Percentiles rank a stretch among this genome's conserved stretches.
These are phyloP conservation scores for Trimorus sp. DNA, from an alignment of 2,888 invertebrate genomes.

Conservation along the genomic window DNA sequence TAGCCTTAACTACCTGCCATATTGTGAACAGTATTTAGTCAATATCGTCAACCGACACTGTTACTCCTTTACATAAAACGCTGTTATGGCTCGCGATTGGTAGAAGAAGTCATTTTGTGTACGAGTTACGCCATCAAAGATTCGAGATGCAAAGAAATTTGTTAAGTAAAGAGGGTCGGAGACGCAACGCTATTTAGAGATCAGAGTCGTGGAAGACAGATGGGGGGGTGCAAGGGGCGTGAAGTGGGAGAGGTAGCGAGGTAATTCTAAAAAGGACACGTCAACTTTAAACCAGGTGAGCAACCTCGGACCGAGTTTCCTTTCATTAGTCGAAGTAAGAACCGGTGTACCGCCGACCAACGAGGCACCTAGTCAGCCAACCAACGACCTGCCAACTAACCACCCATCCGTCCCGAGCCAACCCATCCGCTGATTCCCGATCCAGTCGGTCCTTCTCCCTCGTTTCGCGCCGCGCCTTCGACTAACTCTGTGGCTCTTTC, in stretches of 20 bases:
- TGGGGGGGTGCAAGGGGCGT: conserved; percentile 32
- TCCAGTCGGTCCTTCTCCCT: conserved; percentile 75
- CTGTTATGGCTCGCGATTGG: background rate
- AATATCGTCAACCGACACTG: too few relatives aligned
- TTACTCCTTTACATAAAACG: too few relatives aligned
- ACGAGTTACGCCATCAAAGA: conserved; percentile 51
- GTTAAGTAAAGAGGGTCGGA: conserved; percentile 60
- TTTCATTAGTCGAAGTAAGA: conserved; percentile 81
- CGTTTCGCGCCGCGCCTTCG: conserved; percentile 33
- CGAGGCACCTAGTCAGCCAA: conserved; percentile 72
- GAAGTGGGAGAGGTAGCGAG: conserved; percentile 12
- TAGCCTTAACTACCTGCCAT: too few relatives aligned
- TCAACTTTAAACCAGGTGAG: conserved; percentile 78
- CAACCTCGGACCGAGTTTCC: conserved; percentile 79
- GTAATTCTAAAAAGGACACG: conserved; percentile 75
- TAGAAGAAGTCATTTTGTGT: conserved; percentile 50
- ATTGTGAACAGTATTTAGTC: too few relatives aligned
- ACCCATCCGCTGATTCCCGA: conserved; percentile 71
- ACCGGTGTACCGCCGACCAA: conserved; percentile 72
- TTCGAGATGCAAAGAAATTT: conserved; percentile 64
- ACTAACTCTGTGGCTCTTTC: too few relatives aligned
- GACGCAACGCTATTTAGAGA: conserved; percentile 57
- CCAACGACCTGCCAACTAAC: conserved; percentile 76
- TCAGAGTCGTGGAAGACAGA: conserved; percentile 67
- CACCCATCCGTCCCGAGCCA: conserved; percentile 65